Evolutionary conservation across 2,797 vertebrate species (phyloP), one percentile per base, ranked within the genome.

Genomic region (Menidia menidia): DNA sequence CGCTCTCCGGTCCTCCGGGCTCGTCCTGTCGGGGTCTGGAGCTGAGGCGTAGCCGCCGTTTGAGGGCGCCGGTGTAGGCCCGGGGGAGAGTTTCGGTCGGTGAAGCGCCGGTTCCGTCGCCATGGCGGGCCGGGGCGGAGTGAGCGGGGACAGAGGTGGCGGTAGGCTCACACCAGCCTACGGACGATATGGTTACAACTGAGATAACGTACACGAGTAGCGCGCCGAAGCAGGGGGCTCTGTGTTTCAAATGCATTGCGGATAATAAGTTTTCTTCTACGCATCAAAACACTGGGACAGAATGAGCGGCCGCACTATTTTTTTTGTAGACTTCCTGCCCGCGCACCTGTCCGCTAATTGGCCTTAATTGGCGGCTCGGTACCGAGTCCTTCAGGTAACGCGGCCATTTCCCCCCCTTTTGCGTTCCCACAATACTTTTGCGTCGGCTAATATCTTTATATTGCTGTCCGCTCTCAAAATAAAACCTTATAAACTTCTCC

Each of bases 291-390:
- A 77, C 77, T 15, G 69, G 59, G 65, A 62, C 57, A 0, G 52
- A 31, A 0, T 0, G 8, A 42, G 0, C 0, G 2, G 10, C 18
- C 0, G 48, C 33, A 0, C 2, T 3, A 1, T n/a, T 42, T 52
- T 42, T 52, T 83, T 84, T 83, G 31, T 71, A 77, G 35, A 71
- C 63, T 72, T 78, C 59, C 66, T 42, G 11, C 0, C 12, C 1
- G 1, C 85, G 45, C 90, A 89, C 84, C 87, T 87, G 90, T 0
- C 51, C 56, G 9, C 61, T 76, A 82, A 91, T 89, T 81, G 60
- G 19, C 11, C 15, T 19, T 71, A 81, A 86, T 88, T 60, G 65
- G 1, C n/a, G 4, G 13, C 64, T 2, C 67, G 15, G 25, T 61
- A 70, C 59, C 10, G 54, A 33, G 41, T 11, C n/a, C n/a, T n/a